phyloP scores from a whole-genome alignment of 2,797 vertebrate species.

The Crax fasciolata region DNA sequence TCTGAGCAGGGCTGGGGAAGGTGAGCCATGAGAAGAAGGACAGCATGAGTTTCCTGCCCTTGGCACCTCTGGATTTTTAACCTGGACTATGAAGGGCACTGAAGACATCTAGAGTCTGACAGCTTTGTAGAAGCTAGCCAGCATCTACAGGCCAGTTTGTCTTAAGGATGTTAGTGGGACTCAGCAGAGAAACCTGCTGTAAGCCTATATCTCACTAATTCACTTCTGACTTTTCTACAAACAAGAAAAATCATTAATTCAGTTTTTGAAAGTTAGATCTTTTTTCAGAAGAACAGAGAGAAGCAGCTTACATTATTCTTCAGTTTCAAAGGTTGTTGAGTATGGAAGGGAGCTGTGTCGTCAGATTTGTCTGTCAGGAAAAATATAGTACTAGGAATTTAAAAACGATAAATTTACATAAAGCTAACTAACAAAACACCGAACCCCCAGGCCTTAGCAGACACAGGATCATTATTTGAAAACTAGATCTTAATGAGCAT shows the following conservation, averaged over 20 bases:
- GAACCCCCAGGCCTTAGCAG: background rate
- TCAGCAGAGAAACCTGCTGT: background rate
- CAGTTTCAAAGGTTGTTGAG: accelerated
- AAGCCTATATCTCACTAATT: background rate
- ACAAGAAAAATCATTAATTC: background rate
- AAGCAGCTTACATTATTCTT: accelerated
- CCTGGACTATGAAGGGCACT: background rate
- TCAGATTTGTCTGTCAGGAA: background rate
- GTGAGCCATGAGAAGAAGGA: background rate
- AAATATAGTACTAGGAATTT: background rate
- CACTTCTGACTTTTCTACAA: background rate
- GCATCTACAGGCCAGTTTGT: background rate
- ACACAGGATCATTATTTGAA: background rate
- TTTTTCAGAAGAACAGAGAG: background rate
- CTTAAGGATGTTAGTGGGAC: background rate
- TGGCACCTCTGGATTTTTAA: background rate
- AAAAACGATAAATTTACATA: background rate
- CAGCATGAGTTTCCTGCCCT: background rate
- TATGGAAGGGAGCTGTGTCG: background rate
- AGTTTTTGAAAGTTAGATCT: background rate
- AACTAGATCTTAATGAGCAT: background rate
- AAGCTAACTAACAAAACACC: background rate
- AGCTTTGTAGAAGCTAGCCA: background rate
- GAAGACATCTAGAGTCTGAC: background rate
- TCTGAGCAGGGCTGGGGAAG: background rate